Base-by-base conservation (phyloP, 1,140 invertebrate species). In the Sitobion miscanthi region DNA sequence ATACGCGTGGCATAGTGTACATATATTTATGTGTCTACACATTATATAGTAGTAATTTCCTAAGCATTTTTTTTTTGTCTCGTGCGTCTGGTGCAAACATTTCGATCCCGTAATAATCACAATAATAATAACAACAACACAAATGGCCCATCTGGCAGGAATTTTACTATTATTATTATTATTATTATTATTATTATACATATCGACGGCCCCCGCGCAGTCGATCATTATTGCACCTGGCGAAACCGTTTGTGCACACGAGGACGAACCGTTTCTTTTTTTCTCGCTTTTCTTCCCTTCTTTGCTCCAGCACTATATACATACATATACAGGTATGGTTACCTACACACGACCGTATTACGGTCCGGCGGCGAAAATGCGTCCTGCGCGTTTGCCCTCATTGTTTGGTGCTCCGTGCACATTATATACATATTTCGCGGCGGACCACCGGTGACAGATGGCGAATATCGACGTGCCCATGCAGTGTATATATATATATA, bases 151-250 rank as follows among this genome's bases (percentile, higher is more conserved):
- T 88, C 86, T 88, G 86, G 86, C 45, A 47, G 86, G n/a, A 35
- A 52, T 88, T 88, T 88, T 88, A 88, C 35, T 88, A 35, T 88
- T 88, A 88, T 88, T 88, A 35, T 88, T 87, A 87, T 87, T 87
- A 86, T 87, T 87, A 85, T 85, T 86, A 86, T 86, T 86, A 86
- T 86, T 86, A 85, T 86, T 86, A 86, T 86, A 87, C 17, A 17
- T 25, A 88, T 88, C 83, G 47, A n/a, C 45, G 42, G 23, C 42
- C 45, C 42, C 85, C 45, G 45, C 45, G 45, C n/a, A 52, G 86
- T 88, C 86, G 86, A 88, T 88, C 86, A 52, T 88, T 88, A 88
- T 88, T 88, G 47, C 86, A 88, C 86, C 86, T 88, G 86, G 86
- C 86, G 7, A 52, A 88, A 88, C 86, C 86, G 86, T 88, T 88